phyloP scores from a whole-genome alignment of 2,797 vertebrate species.

The Loris lydekkerianus region DNA sequence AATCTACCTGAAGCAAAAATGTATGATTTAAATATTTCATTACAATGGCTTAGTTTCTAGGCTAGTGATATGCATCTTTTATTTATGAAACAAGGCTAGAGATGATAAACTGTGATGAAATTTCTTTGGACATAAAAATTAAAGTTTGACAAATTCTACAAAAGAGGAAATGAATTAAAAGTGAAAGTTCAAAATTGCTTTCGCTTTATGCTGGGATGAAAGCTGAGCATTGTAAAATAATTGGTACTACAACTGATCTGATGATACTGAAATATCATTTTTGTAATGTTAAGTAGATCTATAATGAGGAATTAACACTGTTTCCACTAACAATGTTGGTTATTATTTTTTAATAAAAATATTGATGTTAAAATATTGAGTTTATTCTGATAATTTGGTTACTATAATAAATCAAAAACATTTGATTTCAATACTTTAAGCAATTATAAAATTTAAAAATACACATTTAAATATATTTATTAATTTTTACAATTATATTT shows the following conservation, averaged over 20 bases:
- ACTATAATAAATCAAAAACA: not conserved
- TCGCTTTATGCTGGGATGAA: not conserved
- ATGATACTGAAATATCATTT: not conserved
- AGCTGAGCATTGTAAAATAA: not conserved
- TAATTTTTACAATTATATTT: not conserved
- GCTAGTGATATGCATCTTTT: not conserved
- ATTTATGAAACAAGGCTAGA: not conserved
- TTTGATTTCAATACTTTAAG: not conserved
- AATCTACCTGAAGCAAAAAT: not conserved
- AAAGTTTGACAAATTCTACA: not conserved
- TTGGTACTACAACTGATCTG: not conserved
- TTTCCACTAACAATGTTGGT: not conserved
- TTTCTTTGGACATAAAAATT: not conserved
- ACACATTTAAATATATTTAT: not conserved
- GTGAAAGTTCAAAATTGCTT: not conserved
- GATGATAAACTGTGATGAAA: not conserved
- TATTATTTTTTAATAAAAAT: constrained; percentile 20
- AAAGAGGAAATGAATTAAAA: not conserved
- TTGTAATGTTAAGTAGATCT: not conserved
- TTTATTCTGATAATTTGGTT: not conserved
- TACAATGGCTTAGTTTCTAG: not conserved
- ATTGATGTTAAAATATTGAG: not conserved
- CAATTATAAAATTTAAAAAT: not conserved
- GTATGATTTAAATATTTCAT: not conserved
- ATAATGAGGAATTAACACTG: not conserved